Evolutionary conservation across 2,797 vertebrate species (phyloP).

Genomic region (Margarornis squamiger): DNA sequence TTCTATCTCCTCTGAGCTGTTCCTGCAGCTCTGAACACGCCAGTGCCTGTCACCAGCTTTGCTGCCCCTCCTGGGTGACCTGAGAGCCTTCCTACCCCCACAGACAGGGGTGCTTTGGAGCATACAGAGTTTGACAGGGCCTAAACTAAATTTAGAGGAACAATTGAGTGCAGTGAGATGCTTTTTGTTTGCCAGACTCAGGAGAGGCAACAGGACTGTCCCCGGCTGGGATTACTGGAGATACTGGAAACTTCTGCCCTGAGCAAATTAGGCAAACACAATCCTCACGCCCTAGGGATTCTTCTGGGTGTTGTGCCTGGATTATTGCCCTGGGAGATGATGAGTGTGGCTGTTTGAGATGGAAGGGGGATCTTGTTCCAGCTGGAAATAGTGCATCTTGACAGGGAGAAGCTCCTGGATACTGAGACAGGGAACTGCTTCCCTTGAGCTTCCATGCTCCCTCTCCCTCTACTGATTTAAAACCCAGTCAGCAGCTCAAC

Average conservation of each 20-base stretch:
- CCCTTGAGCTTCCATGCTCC: background rate
- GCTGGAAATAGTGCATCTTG: background rate
- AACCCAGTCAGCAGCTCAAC: background rate
- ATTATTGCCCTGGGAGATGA: background rate
- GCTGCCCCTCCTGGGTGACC: background rate
- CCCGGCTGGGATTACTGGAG: background rate
- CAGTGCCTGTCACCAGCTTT: background rate
- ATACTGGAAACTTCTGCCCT: background rate
- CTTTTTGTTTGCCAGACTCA: background rate
- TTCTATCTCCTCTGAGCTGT: background rate
- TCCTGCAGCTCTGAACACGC: background rate
- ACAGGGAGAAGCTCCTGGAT: background rate
- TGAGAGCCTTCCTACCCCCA: rapidly evolving
- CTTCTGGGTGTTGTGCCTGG: background rate
- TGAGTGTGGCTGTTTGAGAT: background rate
- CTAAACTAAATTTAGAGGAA: background rate
- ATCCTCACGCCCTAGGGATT: background rate
- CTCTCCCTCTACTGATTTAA: background rate
- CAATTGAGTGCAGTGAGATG: background rate
- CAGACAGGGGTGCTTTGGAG: background rate
- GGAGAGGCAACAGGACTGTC: background rate
- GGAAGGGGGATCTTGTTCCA: background rate
- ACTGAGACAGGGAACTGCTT: background rate
- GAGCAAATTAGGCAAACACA: background rate
- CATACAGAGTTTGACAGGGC: background rate